Evolutionary conservation across 2,888 invertebrate species (phyloP), one percentile per base, ranked within the genome.

Genomic region (Synanthedon myopaeformis): DNA sequence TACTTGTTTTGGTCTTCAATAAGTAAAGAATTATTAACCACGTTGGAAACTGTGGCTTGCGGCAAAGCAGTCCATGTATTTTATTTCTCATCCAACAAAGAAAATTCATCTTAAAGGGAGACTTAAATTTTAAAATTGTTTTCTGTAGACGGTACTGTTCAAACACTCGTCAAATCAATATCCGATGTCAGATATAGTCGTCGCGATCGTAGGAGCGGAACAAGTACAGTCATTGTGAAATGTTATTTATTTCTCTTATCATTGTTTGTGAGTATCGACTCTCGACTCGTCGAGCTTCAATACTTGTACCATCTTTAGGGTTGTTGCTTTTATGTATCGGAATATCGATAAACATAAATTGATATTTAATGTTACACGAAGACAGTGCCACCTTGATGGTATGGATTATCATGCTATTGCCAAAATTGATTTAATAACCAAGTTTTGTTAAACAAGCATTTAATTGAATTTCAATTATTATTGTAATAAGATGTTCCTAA

Each of bases 161-260:
- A 35, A 35, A 35, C 35, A 45, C 17, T 52, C 17, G 8, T 51
- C 51, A 49, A 55, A 55, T 55, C 51, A 53, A 45, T 51, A 49
- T 55, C 51, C 17, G 51, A 35, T 51, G 23, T 35, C 23, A 13
- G 13, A 35, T 14, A 42, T 6, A 42, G 28, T 14, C 14, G 14
- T 17, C 52, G 28, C 45, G 35, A n/a, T 41, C 45, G 11, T 41
- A 17, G 12, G 57, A 56, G 52, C 54, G 54, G 56, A 57, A 49
- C 60, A 60, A 69, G 72, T 66, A 66, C 61, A 58, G 62, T 67
- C 68, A 69, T 70, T 68, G 70, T 68, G 66, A 69, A 76, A 75
- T 70, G 68, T 79, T 74, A 78, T 81, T 79, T 79, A 80, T 79
- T 77, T 76, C 73, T 73, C 76, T 79, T 79, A 80, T 80, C 79